phyloP scores from a whole-genome alignment of 1,140 invertebrate genomes.

The Pogonomyrmex barbatus region DNA sequence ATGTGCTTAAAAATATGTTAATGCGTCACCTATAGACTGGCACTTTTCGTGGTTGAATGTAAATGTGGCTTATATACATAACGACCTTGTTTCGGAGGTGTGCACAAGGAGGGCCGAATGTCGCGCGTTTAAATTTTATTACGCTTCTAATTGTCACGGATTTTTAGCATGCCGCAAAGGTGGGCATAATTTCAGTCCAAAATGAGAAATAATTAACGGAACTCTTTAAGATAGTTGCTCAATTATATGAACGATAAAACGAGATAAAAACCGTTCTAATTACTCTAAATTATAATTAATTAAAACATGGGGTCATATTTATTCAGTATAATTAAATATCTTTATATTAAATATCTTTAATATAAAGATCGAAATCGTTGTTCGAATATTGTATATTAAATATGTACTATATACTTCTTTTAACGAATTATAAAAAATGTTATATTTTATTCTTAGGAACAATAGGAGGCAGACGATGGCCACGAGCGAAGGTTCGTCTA shows the following conservation, averaged over 20 bases:
- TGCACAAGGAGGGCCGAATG: slow-evolving; percentile 1
- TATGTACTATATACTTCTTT: neutral
- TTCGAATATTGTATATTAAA: neutral
- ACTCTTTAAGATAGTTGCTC: too few species aligned
- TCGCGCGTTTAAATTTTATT: slow-evolving; percentile 45
- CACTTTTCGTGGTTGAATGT: slow-evolving; percentile 30
- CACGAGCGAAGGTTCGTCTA: slow-evolving; percentile 80
- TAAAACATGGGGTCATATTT: neutral
- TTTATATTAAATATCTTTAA: neutral
- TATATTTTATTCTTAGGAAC: slow-evolving; percentile 60
- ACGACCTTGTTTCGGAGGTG: slow-evolving; percentile 7
- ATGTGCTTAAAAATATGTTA: slow-evolving; percentile 11
- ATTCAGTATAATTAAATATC: neutral
- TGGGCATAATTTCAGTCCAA: slow-evolving; percentile 1
- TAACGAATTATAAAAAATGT: neutral
- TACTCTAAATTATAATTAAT: slow-evolving; percentile 11
- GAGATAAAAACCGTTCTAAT: neutral
- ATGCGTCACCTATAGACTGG: slow-evolving; percentile 3
- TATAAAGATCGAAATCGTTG: neutral
- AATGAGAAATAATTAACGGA: slow-evolving; percentile 24
- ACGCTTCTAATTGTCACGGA: slow-evolving; percentile 32
- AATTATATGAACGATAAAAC: neutral
- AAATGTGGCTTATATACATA: slow-evolving; percentile 42
- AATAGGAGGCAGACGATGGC: slow-evolving; percentile 78
- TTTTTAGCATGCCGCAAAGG: neutral